Evolutionary conservation across 2,113 vertebrate genomes (phyloP), one percentile per base, ranked within the genome.

Genomic region (Neolamprologus tretocephalus): DNA sequence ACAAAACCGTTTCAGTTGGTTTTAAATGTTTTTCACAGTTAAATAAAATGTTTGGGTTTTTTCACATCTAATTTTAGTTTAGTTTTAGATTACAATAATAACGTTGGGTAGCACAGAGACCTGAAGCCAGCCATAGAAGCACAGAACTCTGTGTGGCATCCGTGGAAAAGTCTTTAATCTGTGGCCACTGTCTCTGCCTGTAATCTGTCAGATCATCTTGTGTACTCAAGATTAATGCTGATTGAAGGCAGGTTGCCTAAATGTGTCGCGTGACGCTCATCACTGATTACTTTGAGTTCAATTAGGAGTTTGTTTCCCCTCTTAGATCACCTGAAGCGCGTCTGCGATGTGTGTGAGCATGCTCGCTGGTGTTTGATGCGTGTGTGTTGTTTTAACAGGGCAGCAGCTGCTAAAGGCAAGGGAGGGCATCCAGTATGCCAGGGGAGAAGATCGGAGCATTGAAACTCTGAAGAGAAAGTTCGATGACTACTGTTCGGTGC

Each of bases 401-500:
- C 37, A 88, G 53, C 2, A 33, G 9, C 71, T 73, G 83, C 71
- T 97, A 9, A 95, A 89, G 84, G 94, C 96, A 80, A 93, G 91
- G 86, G 92, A 92, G 23, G 85, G 87, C 10, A 40, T 97, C 57
- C 88, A 21, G 5, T 95, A 92, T 37, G 28, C 53, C 87, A 90
- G 54, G 7, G 95, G 93, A 51, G 95, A 96, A 85, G 89, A 91
- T 4, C 81, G 28, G 26, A 92, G 86, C 81, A 35, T 83, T 21
- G 93, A 96, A 0, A 16, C 91, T 33, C 89, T 97, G 92, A 96
- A 87, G 90, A 89, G 6, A 11, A 97, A 94, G 93, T 97, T 97
- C 82, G n/a, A 94, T 3, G 87, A 96, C 4, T 97, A 91, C 88
- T 97, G 97, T 82, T 86, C 94, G 5, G 91, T 1, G 13, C 81